These are phyloP conservation scores for Thymelicus lineola DNA, from an alignment of 2,888 invertebrate species.

Conservation along the genomic window DNA sequence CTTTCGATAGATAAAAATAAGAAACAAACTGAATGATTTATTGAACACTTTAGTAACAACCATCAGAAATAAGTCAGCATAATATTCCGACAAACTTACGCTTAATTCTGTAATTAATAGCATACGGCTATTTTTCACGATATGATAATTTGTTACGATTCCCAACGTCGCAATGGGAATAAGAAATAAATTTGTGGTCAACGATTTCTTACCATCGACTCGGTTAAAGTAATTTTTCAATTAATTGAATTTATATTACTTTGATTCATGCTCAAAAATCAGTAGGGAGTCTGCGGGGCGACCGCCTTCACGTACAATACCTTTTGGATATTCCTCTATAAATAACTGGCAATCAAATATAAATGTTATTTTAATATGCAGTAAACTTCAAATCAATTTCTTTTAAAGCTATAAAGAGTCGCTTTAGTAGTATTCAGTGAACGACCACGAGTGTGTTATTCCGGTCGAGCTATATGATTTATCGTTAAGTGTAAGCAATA, in stretches of 20 bases:
- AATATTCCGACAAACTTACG: conserved; percentile 13
- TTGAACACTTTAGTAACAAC: conserved; percentile 14
- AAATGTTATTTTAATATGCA: conserved; percentile 82
- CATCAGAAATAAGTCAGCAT: conserved; percentile 5
- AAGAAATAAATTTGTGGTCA: conserved; percentile 29
- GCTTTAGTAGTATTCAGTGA: conserved; percentile 70
- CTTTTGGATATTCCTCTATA: conserved; percentile 46
- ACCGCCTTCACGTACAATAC: conserved; percentile 48
- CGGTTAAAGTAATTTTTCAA: conserved; percentile 58
- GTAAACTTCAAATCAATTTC: conserved; percentile 81
- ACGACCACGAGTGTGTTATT: conserved; percentile 61
- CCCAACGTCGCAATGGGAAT: conserved; percentile 20
- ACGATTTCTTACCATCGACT: conserved; percentile 24
- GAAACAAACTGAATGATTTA: conserved; percentile 23
- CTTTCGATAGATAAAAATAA: background rate
- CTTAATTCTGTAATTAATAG: conserved; percentile 32
- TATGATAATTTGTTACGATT: conserved; percentile 31
- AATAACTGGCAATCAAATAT: conserved; percentile 73
- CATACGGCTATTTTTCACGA: conserved; percentile 19
- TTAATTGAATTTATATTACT: conserved; percentile 70
- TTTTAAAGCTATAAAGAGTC: conserved; percentile 71
- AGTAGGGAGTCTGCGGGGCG: conserved; percentile 62
- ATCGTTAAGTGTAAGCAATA: conserved; percentile 68
- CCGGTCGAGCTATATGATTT: conserved; percentile 69
- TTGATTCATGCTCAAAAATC: conserved; percentile 68